Percentiles rank a stretch among this genome's conserved stretches.
These are phyloP conservation scores for Lepidostoma basale DNA, from an alignment of 1,140 invertebrate species.

Conservation along the genomic window DNA sequence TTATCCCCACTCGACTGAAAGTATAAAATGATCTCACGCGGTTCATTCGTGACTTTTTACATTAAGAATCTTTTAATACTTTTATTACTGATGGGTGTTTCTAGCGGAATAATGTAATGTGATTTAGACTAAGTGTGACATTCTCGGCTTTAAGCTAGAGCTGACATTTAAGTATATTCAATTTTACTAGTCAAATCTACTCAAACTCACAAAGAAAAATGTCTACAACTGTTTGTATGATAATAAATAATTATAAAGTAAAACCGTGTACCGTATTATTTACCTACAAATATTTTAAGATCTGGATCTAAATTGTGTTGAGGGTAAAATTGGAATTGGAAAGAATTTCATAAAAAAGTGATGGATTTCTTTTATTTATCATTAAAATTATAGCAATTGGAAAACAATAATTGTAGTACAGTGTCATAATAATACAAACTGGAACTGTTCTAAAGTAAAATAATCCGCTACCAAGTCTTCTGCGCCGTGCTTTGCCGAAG, in stretches of 20 bases:
- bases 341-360: too few relatives aligned
- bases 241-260: constrained; percentile 6
- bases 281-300: too few relatives aligned
- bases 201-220: constrained; percentile 5
- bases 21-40: not conserved
- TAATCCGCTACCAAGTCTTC: too few relatives aligned
- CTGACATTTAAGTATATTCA: constrained; percentile 3
- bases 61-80: constrained; percentile 23
- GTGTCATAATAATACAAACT: too few relatives aligned
- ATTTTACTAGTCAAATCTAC: constrained; percentile 18
- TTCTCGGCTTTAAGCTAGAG: not conserved
- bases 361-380: too few relatives aligned
- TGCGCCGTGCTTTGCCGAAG: too few relatives aligned
- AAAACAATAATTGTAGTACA: too few relatives aligned
- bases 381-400: too few relatives aligned
- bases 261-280: too few relatives aligned
- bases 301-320: too few relatives aligned
- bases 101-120: constrained; percentile 36
- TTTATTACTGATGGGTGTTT: constrained; percentile 29
- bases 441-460: too few relatives aligned
- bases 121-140: constrained; percentile 29
- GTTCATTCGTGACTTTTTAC: not conserved
- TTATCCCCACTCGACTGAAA: constrained; percentile 26
- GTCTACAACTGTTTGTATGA: constrained; percentile 15
- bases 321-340: too few relatives aligned